phyloP scores from a whole-genome alignment of 2,113 vertebrate genomes.

The Hystrix brachyura region DNA sequence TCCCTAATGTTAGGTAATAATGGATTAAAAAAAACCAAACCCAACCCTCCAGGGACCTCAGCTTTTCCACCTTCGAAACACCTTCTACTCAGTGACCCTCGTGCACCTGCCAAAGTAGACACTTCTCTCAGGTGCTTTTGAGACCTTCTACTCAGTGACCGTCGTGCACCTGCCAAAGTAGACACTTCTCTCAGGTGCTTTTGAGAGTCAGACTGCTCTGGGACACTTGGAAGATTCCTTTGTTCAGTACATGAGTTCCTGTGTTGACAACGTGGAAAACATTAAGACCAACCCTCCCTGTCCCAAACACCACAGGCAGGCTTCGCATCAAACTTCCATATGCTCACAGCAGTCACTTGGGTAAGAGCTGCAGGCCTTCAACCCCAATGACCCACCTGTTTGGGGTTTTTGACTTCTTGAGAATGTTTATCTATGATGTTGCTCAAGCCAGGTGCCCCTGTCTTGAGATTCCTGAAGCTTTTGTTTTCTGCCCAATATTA shows the following conservation, averaged over 20 bases:
- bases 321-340: neutral
- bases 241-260: neutral
- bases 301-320: neutral
- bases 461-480: slow-evolving; percentile 6
- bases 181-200: neutral
- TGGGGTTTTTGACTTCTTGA: neutral
- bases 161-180: neutral
- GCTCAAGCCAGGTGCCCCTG: neutral
- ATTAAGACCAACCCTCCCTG: neutral
- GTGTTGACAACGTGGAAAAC: neutral
- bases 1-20: neutral
- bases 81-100: slow-evolving; percentile 14
- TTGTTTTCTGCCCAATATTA: neutral
- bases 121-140: neutral
- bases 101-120: neutral
- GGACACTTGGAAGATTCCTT: neutral
- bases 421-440: neutral
- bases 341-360: neutral
- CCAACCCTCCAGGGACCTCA: neutral
- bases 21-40: neutral
- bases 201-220: neutral
- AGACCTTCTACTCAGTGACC: slow-evolving; percentile 20
- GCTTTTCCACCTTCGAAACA: slow-evolving; percentile 42
- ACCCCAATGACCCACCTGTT: neutral
- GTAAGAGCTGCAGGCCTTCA: neutral